Conservation (phyloP, 2,888 invertebrate genomes). For the Drosophila ustulata region DNA sequence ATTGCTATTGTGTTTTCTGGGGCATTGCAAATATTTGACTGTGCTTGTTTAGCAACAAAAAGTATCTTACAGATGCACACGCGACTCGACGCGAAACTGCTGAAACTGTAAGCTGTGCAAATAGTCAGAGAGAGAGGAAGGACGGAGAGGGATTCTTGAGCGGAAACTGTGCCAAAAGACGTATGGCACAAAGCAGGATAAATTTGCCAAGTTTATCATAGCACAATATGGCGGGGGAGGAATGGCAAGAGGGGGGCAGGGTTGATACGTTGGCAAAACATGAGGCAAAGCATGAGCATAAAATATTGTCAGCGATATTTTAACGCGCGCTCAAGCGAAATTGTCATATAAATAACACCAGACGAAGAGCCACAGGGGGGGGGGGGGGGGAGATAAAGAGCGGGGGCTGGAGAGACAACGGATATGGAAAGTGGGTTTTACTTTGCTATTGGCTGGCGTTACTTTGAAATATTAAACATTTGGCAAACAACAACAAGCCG, state of each 20-base stretch:
- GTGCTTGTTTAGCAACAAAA: constrained; percentile 61
- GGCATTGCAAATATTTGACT: constrained; percentile 73
- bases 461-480: constrained; percentile 79
- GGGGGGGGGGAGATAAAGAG: background rate
- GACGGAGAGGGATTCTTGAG: constrained; percentile 20
- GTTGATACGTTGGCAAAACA: constrained; percentile 74
- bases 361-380: too few species aligned
- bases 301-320: constrained; percentile 81
- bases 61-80: constrained; percentile 69
- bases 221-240: constrained; percentile 35
- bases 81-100: constrained; percentile 43
- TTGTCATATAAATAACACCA: constrained; percentile 80
- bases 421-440: constrained; percentile 52
- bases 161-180: constrained; percentile 78
- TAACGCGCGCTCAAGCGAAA: constrained; percentile 79
- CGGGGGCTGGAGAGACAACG: constrained; percentile 16
- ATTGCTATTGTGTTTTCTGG: constrained; percentile 53
- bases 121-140: constrained; percentile 40
- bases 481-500: constrained; percentile 68
- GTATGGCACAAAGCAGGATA: constrained; percentile 80
- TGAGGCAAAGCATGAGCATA: constrained; percentile 75
- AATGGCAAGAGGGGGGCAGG: background rate
- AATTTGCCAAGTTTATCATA: constrained; percentile 81
- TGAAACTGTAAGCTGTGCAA: constrained; percentile 75
- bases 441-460: constrained; percentile 65